Percentiles rank a stretch among this genome's conserved stretches.
These are phyloP conservation scores for Leucophenga varia DNA, from an alignment of 1,140 invertebrate species.

Conservation along the genomic window DNA sequence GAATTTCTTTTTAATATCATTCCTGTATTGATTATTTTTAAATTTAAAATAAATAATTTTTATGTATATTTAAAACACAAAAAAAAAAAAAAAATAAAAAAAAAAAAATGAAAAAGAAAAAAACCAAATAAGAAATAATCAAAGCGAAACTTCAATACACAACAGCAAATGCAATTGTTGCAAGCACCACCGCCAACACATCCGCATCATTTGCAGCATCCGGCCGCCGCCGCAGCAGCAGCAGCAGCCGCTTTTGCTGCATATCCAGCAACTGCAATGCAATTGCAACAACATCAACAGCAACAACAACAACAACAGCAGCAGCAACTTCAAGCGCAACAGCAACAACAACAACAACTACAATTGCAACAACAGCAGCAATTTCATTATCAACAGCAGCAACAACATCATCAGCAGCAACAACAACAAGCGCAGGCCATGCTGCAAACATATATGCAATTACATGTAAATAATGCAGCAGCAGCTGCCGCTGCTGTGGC, in stretches of 20 bases:
- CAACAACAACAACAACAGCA: slow-evolving; percentile 27
- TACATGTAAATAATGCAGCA: slow-evolving; percentile 46
- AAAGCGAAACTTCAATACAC: slow-evolving; percentile 30
- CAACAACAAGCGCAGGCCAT: slow-evolving; percentile 42
- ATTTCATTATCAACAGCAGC: slow-evolving; percentile 39
- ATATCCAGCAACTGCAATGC: slow-evolving; percentile 27
- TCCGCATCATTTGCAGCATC: slow-evolving; percentile 44
- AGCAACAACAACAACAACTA: slow-evolving; percentile 26
- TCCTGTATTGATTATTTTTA: too few relatives aligned
- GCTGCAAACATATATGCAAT: slow-evolving; percentile 52
- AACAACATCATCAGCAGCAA: slow-evolving; percentile 23
- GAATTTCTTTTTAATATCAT: too few relatives aligned
- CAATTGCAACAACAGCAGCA: slow-evolving; percentile 34
- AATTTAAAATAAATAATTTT: too few relatives aligned
- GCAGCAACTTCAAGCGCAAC: slow-evolving; percentile 14
- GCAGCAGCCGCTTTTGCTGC: slow-evolving; percentile 27
- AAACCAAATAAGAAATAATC: slow-evolving; percentile 5
- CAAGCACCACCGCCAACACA: slow-evolving; percentile 49
- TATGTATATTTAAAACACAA: slow-evolving; percentile 7
- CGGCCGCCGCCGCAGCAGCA: slow-evolving; percentile 26
- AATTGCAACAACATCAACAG: slow-evolving; percentile 21
- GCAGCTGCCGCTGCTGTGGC: slow-evolving; percentile 25
- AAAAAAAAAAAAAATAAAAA: slow-evolving; percentile 8
- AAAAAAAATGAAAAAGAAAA: slow-evolving; percentile 13
- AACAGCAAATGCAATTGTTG: slow-evolving; percentile 56